Evolutionary conservation across 1,140 invertebrate species (phyloP).

Genomic region (Hestina assimilis): DNA sequence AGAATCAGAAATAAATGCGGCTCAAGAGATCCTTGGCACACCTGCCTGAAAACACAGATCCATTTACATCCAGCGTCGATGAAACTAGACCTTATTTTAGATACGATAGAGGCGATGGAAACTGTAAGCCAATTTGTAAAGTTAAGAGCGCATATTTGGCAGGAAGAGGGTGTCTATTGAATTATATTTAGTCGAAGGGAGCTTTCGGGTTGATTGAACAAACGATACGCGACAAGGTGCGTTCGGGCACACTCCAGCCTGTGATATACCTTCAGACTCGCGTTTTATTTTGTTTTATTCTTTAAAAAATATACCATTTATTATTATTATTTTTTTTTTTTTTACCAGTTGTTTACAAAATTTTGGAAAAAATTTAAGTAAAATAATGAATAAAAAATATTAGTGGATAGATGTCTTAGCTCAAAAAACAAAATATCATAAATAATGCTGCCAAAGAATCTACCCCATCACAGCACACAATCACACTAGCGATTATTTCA

Average conservation of each 20-base stretch:
- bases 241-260: slow-evolving; percentile 19
- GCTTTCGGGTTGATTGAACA: slow-evolving; percentile 63
- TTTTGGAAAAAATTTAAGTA: no score
- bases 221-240: slow-evolving; percentile 71
- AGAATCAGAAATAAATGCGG: slow-evolving; percentile 69
- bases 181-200: slow-evolving; percentile 72
- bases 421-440: no score
- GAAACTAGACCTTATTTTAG: slow-evolving; percentile 32
- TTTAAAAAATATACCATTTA: not conserved
- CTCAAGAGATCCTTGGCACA: slow-evolving; percentile 62
- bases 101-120: slow-evolving; percentile 23
- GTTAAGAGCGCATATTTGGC: slow-evolving; percentile 58
- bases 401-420: no score
- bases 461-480: no score
- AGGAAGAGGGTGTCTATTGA: slow-evolving; percentile 75
- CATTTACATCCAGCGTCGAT: not conserved
- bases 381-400: not conserved
- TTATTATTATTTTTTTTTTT: not conserved
- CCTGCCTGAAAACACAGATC: slow-evolving; percentile 43
- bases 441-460: no score
- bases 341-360: no score
- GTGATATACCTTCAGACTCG: not conserved
- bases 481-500: no score
- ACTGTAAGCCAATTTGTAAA: slow-evolving; percentile 38
- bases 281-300: not conserved